Evolutionary conservation across 2,888 invertebrate species (phyloP).

Genomic region (Drosophila hamatofila): DNA sequence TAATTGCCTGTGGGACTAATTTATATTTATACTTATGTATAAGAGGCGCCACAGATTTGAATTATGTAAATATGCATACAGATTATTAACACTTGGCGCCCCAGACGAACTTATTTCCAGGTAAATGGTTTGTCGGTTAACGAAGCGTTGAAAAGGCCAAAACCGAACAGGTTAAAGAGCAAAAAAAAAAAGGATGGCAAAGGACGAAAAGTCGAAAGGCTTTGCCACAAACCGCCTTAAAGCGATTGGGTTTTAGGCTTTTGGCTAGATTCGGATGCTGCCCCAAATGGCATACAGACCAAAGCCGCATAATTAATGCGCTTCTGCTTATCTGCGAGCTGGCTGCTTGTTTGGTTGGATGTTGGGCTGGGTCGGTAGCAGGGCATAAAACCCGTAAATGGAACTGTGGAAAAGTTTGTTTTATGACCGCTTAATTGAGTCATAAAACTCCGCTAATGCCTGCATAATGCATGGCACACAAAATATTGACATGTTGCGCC

Average conservation of each 20-base stretch:
- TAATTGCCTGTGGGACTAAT: conserved; percentile 9
- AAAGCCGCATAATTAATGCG: conserved; percentile 72
- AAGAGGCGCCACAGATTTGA: conserved; percentile 42
- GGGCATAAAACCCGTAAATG: conserved; percentile 35
- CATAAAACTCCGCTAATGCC: conserved; percentile 67
- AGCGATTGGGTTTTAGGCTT: conserved; percentile 39
- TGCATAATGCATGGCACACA: conserved; percentile 44
- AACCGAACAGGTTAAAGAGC: conserved; percentile 21
- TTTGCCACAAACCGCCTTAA: conserved; percentile 28
- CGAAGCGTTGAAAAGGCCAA: conserved; percentile 30
- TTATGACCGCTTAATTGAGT: conserved; percentile 69
- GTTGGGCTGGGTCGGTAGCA: conserved; percentile 21
- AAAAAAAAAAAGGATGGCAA: conserved; percentile 9
- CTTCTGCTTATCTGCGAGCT: conserved; percentile 44
- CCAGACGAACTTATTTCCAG: conserved; percentile 19
- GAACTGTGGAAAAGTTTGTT: conserved; percentile 31
- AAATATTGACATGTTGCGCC: conserved; percentile 46
- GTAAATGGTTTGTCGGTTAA: conserved; percentile 27
- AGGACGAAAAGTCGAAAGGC: conserved; percentile 6
- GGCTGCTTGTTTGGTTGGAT: background rate
- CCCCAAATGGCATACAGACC: conserved; percentile 24
- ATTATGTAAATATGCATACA: conserved; percentile 47
- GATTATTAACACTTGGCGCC: conserved; percentile 55
- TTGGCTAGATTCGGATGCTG: conserved; percentile 14
- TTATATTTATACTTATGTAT: conserved; percentile 3